Evolutionary conservation across 1,140 invertebrate genomes (phyloP).

Genomic region (Colletes latitarsis): DNA sequence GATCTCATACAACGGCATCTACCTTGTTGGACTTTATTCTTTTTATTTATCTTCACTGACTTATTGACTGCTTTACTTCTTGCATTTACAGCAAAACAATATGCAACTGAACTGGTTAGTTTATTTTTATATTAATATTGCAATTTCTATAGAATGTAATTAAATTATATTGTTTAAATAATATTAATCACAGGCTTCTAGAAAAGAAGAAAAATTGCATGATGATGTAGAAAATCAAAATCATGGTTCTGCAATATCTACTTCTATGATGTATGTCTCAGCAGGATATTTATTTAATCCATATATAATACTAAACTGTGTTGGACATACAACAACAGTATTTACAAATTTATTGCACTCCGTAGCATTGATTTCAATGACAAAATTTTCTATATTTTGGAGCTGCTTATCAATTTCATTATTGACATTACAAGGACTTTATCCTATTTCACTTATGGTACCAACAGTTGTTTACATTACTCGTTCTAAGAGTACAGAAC

Average conservation of each 20-base stretch:
- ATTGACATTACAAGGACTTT: constrained; percentile 91
- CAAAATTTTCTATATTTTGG: constrained; percentile 84
- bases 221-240: constrained; percentile 38
- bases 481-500: constrained; percentile 63
- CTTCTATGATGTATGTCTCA: constrained; percentile 84
- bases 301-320: constrained; percentile 93
- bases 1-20: constrained; percentile 86
- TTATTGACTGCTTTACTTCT: constrained; percentile 88
- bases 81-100: constrained; percentile 85
- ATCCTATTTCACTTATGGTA: constrained; percentile 92
- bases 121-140: constrained; percentile 21
- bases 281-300: constrained; percentile 96
- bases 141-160: not conserved
- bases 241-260: constrained; percentile 45
- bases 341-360: constrained; percentile 93
- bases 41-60: constrained; percentile 89
- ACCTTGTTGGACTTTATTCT: constrained; percentile 80
- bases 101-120: constrained; percentile 84
- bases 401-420: constrained; percentile 87
- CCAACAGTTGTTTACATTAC: constrained; percentile 86
- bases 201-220: constrained; percentile 59
- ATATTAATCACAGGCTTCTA: constrained; percentile 61
- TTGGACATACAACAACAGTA: constrained; percentile 94
- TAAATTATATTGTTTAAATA: constrained; percentile 1
- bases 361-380: constrained; percentile 85